Evolutionary conservation across 1,140 invertebrate genomes (phyloP), one percentile per base, ranked within the genome.

Genomic region (Drosophila auraria): DNA sequence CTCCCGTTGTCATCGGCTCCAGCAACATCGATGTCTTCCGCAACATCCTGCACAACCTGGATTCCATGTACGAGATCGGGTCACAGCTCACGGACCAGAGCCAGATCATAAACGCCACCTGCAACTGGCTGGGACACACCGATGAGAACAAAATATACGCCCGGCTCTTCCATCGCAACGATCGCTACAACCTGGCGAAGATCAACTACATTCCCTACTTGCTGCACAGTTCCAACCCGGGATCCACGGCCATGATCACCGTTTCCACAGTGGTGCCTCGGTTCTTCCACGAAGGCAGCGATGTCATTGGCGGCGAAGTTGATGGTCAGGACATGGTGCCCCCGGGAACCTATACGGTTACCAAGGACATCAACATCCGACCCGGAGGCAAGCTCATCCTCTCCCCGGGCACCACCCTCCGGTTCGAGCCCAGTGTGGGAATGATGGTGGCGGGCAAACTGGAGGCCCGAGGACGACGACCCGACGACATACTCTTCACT

Each of bases 361-460:
- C 96, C 78, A 95, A 97, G 82, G 98, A 99, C 90, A 98, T 99
- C 40, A 98, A 97, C 87, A 96, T 99, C 5, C 93, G 97, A 57
- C 97, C 97, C 3, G 97, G 96, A 25, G 98, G 97, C 12, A 97
- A 96, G 90, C 93, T 99, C 11, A 96, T 96, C 1, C 94, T 99
- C 14, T 95, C 97, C 44, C 96, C 97, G 2, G 98, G 98, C 0
- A 98, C 98, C 0, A 97, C 96, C 0, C 93, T 99, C 3, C 95
- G 95, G 75, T 98, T 98, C 93, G 96, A 97, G 53, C 96, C 98
- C 50, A 96, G 97, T 38, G 96, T 99, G 47, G 99, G 99, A 15
- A 98, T 99, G 94, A 98, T 99, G 96, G 96, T 99, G 4, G 97
- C 98, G 42, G 98, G 98, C 6, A 96, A 96, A 90, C 92, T 99